phyloP scores from a whole-genome alignment of 2,113 vertebrate species.

The Tyrannus savana region DNA sequence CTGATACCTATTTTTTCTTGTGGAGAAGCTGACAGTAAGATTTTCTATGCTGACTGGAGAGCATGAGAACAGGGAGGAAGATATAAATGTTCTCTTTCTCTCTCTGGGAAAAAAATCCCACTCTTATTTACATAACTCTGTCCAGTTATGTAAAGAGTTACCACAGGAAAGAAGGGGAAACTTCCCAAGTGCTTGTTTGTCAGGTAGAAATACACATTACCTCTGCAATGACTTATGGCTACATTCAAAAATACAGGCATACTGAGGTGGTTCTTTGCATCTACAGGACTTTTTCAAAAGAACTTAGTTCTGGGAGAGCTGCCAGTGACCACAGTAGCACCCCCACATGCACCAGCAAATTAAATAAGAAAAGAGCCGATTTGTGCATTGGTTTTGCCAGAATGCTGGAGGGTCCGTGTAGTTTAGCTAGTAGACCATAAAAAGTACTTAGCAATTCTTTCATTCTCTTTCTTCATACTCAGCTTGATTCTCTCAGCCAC shows the following conservation, averaged over 20 bases:
- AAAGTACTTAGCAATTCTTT: not conserved
- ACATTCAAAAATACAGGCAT: not conserved
- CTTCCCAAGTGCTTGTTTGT: not conserved
- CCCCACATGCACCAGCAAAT: not conserved
- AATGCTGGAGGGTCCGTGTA: not conserved
- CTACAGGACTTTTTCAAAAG: not conserved
- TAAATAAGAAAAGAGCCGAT: not conserved
- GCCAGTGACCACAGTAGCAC: not conserved
- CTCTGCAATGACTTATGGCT: not conserved
- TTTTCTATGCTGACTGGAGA: not conserved
- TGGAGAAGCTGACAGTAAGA: not conserved
- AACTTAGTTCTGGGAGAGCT: not conserved
- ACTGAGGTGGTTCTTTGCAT: not conserved
- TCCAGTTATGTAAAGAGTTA: not conserved
- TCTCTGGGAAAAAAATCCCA: not conserved
- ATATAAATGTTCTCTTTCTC: not conserved
- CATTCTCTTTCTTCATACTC: conserved; percentile 9
- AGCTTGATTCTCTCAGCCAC: not conserved
- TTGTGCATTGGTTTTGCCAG: conserved; percentile 1
- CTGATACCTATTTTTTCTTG: not conserved
- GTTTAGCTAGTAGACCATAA: conserved; percentile 5
- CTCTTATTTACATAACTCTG: not conserved
- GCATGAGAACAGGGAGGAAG: not conserved
- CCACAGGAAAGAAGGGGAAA: not conserved
- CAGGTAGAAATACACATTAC: not conserved